Evolutionary conservation across 2,888 invertebrate genomes (phyloP), one percentile per base, ranked within the genome.

Genomic region (Drosophila kambysellisi): DNA sequence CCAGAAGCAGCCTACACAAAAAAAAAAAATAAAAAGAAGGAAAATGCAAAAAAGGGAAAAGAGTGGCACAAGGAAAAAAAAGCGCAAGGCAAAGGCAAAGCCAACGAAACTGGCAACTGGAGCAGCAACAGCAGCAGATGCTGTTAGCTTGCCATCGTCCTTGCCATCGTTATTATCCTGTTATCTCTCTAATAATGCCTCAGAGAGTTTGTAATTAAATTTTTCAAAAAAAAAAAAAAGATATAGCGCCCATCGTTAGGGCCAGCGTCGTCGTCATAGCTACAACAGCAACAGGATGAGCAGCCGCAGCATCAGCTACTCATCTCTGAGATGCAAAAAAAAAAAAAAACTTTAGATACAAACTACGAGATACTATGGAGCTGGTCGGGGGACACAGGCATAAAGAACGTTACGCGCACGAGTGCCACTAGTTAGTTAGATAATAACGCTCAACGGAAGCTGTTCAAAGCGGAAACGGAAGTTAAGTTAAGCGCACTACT

Each of bases 151-250:
- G 54, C 75, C 90, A 90, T 90, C 90, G 85, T 85, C 90, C 85
- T 85, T 85, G 90, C 89, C 86, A 73, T 82, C 89, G 91, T 90
- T 87, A 87, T 90, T 87, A 89, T 90, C 88, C 87, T 90, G 91
- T 88, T 90, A 88, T 88, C 88, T 90, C 85, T 81, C 91, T 90
- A 90, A 88, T 88, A 88, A 88, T 90, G 88, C 91, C 89, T 89
- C 85, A 90, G 89, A 88, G 88, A 88, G 88, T 90, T 90, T 88
- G 88, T 88, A 88, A 88, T 90, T 88, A 88, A 88, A 88, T 90
- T 88, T 88, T 90, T 87, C 73, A 81, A 89, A 86, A 87, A 90
- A 90, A 88, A 17, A 9, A 1, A 4, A 1, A 15, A 17, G 25
- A 17, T 17, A 37, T 37, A 84, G 70, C 76, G 72, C 63, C 79